These are phyloP conservation scores for Sipha maydis DNA, from an alignment of 2,888 invertebrate genomes.

Conservation along the genomic window DNA sequence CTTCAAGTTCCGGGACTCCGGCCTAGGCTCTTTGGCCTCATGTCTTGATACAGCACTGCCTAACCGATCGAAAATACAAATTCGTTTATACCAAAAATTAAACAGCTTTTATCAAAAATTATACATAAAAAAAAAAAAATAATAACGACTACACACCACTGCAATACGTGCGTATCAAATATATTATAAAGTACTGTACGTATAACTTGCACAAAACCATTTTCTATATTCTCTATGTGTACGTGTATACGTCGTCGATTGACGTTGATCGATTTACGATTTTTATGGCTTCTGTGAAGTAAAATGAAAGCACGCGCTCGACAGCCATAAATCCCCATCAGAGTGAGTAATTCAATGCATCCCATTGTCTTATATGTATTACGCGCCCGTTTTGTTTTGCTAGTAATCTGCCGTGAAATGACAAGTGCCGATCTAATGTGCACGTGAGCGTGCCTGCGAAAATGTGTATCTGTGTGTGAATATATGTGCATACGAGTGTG, in stretches of 20 bases:
- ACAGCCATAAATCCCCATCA: slow-evolving; percentile 40
- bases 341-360: slow-evolving; percentile 20
- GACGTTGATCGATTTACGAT: slow-evolving; percentile 50
- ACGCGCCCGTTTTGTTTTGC: slow-evolving; percentile 1
- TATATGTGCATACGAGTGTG: background rate
- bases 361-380: slow-evolving; percentile 21
- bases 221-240: background rate
- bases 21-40: too few relatives aligned
- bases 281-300: slow-evolving; percentile 36
- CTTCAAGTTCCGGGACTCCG: too few relatives aligned
- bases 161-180: too few relatives aligned
- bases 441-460: background rate
- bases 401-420: slow-evolving; percentile 26
- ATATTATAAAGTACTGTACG: too few relatives aligned
- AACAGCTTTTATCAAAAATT: too few relatives aligned
- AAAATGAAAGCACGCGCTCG: slow-evolving; percentile 18
- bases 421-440: slow-evolving; percentile 10
- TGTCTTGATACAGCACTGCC: too few relatives aligned
- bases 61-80: too few relatives aligned
- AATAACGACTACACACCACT: too few relatives aligned
- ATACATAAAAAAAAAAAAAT: too few relatives aligned
- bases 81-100: too few relatives aligned
- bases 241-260: background rate
- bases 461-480: background rate
- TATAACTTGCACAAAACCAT: too few relatives aligned